Conservation (phyloP, 2,113 vertebrate genomes). For the Pogonocichla stellata region DNA sequence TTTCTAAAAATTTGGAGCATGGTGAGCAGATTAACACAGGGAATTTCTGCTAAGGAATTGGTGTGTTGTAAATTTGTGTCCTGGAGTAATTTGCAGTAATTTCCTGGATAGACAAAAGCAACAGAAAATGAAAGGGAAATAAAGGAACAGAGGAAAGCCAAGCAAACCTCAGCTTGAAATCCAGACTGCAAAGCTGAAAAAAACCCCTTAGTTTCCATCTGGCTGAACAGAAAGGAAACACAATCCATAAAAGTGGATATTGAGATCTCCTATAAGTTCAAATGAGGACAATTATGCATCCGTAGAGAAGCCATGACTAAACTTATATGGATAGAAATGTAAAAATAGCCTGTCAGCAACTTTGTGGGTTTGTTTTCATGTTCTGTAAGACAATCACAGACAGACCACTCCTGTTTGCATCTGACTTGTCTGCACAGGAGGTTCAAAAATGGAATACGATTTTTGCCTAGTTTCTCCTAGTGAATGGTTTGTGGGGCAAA, state of each 20-base stretch:
- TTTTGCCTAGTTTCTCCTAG: neutral
- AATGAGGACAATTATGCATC: neutral
- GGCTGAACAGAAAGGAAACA: neutral
- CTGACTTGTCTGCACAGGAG: neutral
- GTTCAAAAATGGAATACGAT: neutral
- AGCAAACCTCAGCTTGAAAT: neutral
- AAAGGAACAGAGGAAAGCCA: neutral
- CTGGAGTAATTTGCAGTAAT: neutral
- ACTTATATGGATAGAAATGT: neutral
- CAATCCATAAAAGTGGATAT: neutral
- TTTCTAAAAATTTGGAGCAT: neutral
- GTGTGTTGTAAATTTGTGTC: neutral
- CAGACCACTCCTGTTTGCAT: neutral
- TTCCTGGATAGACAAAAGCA: neutral
- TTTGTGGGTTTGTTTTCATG: neutral
- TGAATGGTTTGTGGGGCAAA: neutral
- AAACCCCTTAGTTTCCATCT: neutral
- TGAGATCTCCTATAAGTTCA: neutral
- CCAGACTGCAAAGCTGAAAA: neutral
- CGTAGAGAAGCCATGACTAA: neutral
- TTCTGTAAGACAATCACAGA: neutral
- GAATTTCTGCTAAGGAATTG: neutral
- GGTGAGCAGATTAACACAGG: neutral
- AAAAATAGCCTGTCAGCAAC: neutral
- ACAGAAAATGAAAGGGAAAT: neutral